Base-by-base conservation (phyloP, 1,140 invertebrate species). In the Aphelinus atriplicis region DNA sequence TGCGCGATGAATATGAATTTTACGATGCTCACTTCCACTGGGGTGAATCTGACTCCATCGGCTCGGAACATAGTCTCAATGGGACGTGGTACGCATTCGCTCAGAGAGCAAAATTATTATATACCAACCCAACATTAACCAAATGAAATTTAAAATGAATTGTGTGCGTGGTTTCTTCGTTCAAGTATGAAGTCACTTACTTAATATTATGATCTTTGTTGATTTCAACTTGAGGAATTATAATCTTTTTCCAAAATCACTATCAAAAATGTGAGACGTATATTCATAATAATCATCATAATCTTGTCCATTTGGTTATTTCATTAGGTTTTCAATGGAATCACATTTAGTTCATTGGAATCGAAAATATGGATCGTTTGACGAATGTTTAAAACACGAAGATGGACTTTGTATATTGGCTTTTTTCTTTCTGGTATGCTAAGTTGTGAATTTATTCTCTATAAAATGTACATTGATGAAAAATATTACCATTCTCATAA, bases 1-100 rank as follows among this genome's bases (percentile, higher is more conserved):
- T 94, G 0, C 84, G 91, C 2, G 91, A 92, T 43, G 84, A 86
- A 1, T 96, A 94, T 79, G 89, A 92, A 63, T 93, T 96, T 71
- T 85, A 90, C 50, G 92, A 95, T 74, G 89, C 95, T 75, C 95
- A 97, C 84, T 94, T 96, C 81, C 95, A 96, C 82, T 96, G 95
- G 94, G 94, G 94, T 0, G 89, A 91, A 7, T 91, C 93, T 68
- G 90, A 94, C 78, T 90, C 90, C 75, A 87, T 88, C 48, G 95
- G 95, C 7, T 95, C 94, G 47, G 95, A 97, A 85, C 95, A 97
- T 81, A 92, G 91, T 3, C 90, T 97, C 53, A 93, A 95, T 81
- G 89, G 90, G 47, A 81, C 81, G 61, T 85, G 82, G 83, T 84
- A 75, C 70, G 51, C 4, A 53, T 26, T 26, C 26, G 26, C 26